Evolutionary conservation across 2,888 invertebrate species (phyloP).

Genomic region (Perithous albicinctus): DNA sequence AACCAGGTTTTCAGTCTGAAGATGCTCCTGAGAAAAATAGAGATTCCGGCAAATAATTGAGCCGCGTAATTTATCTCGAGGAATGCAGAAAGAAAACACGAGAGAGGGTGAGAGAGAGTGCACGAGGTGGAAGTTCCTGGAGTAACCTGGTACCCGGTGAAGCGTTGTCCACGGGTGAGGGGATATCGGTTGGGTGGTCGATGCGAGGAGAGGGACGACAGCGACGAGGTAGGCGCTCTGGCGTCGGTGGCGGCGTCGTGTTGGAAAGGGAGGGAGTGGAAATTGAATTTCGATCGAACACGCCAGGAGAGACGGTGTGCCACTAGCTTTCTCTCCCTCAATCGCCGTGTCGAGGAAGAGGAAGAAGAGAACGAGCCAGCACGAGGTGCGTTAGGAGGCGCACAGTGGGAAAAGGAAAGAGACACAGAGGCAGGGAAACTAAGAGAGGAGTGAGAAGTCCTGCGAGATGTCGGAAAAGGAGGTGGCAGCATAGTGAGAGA

Average conservation of each 20-base stretch:
- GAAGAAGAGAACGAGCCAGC: slow-evolving; percentile 61
- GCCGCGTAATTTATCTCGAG: slow-evolving; percentile 82
- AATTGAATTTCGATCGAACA: slow-evolving; percentile 84
- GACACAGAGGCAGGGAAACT: slow-evolving; percentile 49
- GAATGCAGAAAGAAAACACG: slow-evolving; percentile 76
- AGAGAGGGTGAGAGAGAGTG: slow-evolving; percentile 56
- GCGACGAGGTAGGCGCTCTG: slow-evolving; percentile 49
- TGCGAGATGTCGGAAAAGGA: slow-evolving; percentile 52
- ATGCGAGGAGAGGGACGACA: slow-evolving; percentile 30
- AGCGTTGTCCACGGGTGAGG: slow-evolving; percentile 58
- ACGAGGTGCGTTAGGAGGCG: slow-evolving; percentile 48
- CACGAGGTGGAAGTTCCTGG: slow-evolving; percentile 50
- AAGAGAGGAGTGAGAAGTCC: slow-evolving; percentile 56
- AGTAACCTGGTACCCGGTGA: slow-evolving; percentile 56
- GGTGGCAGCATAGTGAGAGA: slow-evolving; percentile 49
- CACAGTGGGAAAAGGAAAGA: slow-evolving; percentile 38
- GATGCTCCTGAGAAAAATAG: slow-evolving; percentile 54
- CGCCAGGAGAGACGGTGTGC: slow-evolving; percentile 69
- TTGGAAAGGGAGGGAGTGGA: slow-evolving; percentile 77
- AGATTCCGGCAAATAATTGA: slow-evolving; percentile 83
- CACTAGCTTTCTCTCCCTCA: neutral
- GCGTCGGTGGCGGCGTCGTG: slow-evolving; percentile 69
- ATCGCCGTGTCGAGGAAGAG: neutral
- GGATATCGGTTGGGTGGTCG: slow-evolving; percentile 59
- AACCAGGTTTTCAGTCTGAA: neutral